phyloP scores from a whole-genome alignment of 2,113 vertebrate genomes.

The Pterocles orientalis region DNA sequence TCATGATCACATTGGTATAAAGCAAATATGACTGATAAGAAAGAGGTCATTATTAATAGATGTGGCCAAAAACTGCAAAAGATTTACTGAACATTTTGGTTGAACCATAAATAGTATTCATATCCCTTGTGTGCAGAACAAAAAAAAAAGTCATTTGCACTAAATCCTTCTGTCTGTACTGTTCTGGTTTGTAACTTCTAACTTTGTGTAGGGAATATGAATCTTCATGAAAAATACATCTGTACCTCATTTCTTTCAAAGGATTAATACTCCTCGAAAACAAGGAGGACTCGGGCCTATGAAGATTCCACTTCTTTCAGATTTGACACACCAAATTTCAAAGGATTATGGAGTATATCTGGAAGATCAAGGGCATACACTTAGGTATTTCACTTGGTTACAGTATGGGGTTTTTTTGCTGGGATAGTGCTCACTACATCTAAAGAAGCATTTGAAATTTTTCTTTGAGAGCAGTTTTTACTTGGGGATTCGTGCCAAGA shows the following conservation, averaged over 20 bases:
- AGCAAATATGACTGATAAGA: background rate
- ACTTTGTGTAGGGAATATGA: background rate
- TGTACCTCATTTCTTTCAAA: conserved; percentile 59
- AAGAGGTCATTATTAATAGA: background rate
- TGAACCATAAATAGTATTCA: background rate
- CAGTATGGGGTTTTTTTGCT: background rate
- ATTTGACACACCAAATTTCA: conserved; percentile 93
- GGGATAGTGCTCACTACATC: background rate
- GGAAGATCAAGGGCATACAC: conserved; percentile 93
- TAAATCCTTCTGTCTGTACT: background rate
- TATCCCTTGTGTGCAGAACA: background rate
- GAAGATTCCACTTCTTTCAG: conserved; percentile 94
- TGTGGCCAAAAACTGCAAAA: background rate
- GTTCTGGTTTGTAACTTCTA: background rate
- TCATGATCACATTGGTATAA: background rate
- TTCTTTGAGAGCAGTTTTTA: background rate
- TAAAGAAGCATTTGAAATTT: background rate
- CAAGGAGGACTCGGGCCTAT: conserved; percentile 92
- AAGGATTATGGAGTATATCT: conserved; percentile 97
- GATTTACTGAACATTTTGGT: background rate
- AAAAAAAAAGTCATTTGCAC: background rate
- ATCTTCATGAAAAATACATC: background rate
- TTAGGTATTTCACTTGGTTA: conserved; percentile 79
- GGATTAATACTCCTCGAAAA: conserved; percentile 95
- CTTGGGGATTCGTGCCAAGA: background rate